Conservation (phyloP, 2,888 invertebrate species). For the Lasioglossum morio region DNA sequence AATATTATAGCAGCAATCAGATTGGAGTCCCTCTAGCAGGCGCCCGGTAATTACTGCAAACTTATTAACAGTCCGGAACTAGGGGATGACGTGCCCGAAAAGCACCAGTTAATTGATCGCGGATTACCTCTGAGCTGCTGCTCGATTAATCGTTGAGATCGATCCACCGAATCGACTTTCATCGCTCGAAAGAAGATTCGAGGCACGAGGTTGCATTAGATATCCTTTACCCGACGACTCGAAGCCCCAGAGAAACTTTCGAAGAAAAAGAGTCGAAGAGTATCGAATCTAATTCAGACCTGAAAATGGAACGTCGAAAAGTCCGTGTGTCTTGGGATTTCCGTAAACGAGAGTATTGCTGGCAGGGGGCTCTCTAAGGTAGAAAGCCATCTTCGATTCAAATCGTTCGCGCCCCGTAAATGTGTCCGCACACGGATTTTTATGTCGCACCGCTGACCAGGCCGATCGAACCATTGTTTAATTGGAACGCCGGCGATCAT, state of each 20-base stretch:
- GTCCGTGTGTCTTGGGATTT: background rate
- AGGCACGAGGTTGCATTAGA: background rate
- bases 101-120: constrained; percentile 37
- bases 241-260: background rate
- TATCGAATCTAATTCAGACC: background rate
- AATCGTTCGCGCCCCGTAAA: background rate
- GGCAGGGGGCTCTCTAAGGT: background rate
- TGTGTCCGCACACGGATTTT: constrained; percentile 32
- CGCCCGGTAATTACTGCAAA: constrained; percentile 43
- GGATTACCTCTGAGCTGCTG: constrained; percentile 19
- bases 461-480: constrained; percentile 46
- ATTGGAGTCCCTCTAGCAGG: constrained; percentile 26
- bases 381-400: constrained; percentile 17
- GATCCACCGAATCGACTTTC: constrained; percentile 3
- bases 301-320: background rate
- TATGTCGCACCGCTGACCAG: constrained; percentile 29
- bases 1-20: constrained; percentile 27
- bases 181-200: constrained; percentile 17
- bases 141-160: constrained; percentile 17
- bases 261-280: background rate
- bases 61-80: constrained; percentile 46
- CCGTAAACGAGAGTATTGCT: background rate
- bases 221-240: background rate
- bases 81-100: background rate
- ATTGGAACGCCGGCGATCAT: constrained; percentile 24